Conservation (phyloP, 2,113 vertebrate genomes). For the Prunella fulvescens region DNA sequence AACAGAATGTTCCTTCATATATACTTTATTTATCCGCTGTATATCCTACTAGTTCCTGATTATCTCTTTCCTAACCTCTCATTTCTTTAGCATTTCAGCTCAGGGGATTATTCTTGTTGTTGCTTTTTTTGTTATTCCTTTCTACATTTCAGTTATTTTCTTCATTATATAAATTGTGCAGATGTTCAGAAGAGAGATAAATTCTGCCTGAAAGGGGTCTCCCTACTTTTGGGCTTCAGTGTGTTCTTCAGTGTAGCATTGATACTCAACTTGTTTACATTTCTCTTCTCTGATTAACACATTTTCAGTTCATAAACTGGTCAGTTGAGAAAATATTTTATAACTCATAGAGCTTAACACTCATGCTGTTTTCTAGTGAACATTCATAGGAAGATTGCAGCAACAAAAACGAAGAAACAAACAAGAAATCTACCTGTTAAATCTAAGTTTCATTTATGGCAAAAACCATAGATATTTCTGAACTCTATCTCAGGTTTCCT, state of each 20-base stretch:
- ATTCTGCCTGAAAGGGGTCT: background rate
- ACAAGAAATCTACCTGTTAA: background rate
- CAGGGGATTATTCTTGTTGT: background rate
- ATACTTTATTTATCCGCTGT: background rate
- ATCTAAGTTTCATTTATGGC: background rate
- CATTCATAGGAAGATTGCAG: background rate
- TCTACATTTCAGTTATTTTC: background rate
- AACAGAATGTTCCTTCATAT: background rate
- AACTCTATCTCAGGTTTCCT: background rate
- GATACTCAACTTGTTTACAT: background rate
- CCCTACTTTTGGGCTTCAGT: background rate
- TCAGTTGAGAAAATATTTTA: background rate
- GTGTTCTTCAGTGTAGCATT: background rate
- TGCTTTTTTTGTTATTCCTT: background rate
- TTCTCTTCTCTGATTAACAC: background rate
- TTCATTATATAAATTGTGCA: background rate
- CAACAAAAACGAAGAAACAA: background rate
- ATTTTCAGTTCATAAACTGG: background rate
- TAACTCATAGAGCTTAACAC: background rate
- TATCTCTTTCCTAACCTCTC: background rate
- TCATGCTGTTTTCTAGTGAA: background rate
- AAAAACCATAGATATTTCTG: background rate
- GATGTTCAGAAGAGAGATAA: background rate
- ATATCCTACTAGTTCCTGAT: background rate
- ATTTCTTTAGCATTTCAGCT: background rate